Evolutionary conservation across 2,797 vertebrate species (phyloP), one percentile per base, ranked within the genome.

Genomic region (Austrolebias charrua): DNA sequence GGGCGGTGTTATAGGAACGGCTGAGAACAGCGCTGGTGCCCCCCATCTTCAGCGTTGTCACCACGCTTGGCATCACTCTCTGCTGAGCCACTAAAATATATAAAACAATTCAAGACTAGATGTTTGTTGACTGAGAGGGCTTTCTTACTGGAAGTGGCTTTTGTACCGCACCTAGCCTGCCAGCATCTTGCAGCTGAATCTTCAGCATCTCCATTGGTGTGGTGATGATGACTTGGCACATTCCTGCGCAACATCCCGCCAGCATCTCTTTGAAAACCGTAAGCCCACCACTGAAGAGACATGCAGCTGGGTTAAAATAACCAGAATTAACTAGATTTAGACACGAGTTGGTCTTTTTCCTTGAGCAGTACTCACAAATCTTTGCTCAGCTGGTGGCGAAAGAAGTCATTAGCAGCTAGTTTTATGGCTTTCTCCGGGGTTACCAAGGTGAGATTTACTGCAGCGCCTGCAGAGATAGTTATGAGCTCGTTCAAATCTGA

Each of bases 201-300:
- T 94, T 95, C 1, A 95, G 91, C 94, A 95, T 95, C 79, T 95
- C 94, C 94, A 95, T 95, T 0, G 94, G 94, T 6, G 92, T 94
- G 35, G 94, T 95, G 55, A 95, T 53, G 45, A 90, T 88, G 29
- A 94, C 94, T 70, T 95, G 94, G 73, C 94, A 95, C 84, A 93
- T 92, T 55, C 94, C 94, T 28, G 93, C 94, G 46, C 92, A 94
- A 54, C 94, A 95, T 40, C 94, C 94, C 1, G 93, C 93, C 78
- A 95, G 10, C 93, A 95, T 95, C 81, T 95, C 94, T 78, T 91
- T 93, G 38, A 91, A 78, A 33, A 95, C 88, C 0, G 87, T 94
- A 57, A 95, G 72, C 55, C 69, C 90, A 28, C 86, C 79, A 47
- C 92, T 94, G 67, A 50, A 60, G 45, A 78, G 29, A 69, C 1